phyloP scores from a whole-genome alignment of 1,140 invertebrate species.

The Akabosia matsudoensis region DNA sequence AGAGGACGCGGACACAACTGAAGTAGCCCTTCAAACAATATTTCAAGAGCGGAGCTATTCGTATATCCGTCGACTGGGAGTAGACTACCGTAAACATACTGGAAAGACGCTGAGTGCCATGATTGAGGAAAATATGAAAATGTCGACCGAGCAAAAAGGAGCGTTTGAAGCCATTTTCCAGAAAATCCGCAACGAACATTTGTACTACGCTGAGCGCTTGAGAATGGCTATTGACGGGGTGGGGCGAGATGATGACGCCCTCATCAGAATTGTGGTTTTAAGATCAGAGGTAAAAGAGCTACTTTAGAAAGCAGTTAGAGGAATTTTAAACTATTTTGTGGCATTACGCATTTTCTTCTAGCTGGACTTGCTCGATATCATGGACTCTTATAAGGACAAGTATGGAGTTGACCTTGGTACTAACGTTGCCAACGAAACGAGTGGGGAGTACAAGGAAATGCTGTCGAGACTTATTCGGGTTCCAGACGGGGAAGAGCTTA shows the following conservation, averaged over 20 bases:
- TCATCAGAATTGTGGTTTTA: background rate
- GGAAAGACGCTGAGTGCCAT: background rate
- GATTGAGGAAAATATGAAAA: background rate
- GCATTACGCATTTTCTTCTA: background rate
- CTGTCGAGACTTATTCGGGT: background rate
- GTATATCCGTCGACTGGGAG: background rate
- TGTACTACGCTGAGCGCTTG: background rate
- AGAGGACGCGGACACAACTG: background rate
- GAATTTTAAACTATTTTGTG: background rate
- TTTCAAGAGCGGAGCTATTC: background rate
- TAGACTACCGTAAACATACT: background rate
- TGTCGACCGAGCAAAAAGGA: background rate
- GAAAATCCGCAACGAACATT: background rate
- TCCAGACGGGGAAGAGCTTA: background rate
- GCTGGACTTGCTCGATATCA: background rate
- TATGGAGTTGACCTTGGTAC: background rate
- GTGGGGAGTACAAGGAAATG: background rate
- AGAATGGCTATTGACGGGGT: background rate
- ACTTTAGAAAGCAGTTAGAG: background rate
- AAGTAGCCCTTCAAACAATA: background rate
- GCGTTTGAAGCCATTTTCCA: background rate
- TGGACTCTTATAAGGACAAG: background rate
- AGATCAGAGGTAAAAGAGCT: background rate
- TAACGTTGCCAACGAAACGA: background rate
- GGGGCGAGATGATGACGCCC: background rate